A percentile compares a stretch with the other conserved stretches of the same genome.
These are phyloP conservation scores for Erythrocercus mccallii DNA, from an alignment of 2,113 vertebrate genomes.

Conservation along the genomic window DNA sequence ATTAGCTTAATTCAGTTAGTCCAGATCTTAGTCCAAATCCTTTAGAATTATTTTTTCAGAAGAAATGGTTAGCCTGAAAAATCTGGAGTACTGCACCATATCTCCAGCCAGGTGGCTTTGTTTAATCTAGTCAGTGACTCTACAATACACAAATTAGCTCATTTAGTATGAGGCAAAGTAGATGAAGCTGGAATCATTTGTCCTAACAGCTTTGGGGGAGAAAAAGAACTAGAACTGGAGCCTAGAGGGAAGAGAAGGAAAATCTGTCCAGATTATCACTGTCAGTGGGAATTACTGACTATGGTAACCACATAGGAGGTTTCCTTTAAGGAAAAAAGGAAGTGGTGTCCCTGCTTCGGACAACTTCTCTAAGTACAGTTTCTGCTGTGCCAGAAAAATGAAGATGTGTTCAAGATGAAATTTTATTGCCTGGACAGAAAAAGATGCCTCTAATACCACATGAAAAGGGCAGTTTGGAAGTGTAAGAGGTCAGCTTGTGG, in stretches of 20 bases:
- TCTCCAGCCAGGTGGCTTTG: conserved; percentile 9
- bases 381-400: background rate
- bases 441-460: background rate
- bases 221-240: conserved; percentile 29
- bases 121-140: conserved; percentile 46
- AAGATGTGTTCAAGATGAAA: background rate
- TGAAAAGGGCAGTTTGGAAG: background rate
- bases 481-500: background rate
- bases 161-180: background rate
- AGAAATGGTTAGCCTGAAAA: conserved; percentile 5
- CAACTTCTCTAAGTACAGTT: background rate
- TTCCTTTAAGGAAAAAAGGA: background rate
- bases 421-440: background rate
- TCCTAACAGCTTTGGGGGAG: conserved; percentile 51
- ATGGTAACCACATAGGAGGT: background rate
- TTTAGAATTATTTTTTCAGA: conserved; percentile 1
- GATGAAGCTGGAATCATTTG: conserved; percentile 39
- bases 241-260: background rate
- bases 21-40: background rate
- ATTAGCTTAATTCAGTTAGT: background rate
- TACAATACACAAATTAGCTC: conserved; percentile 22
- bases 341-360: background rate
- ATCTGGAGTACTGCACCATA: background rate
- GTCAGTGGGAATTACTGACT: background rate
- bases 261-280: background rate